A percentile compares a stretch with the other conserved stretches of the same genome.
Conservation (phyloP, 1,140 invertebrate genomes). For the Nylanderia fulva region DNA sequence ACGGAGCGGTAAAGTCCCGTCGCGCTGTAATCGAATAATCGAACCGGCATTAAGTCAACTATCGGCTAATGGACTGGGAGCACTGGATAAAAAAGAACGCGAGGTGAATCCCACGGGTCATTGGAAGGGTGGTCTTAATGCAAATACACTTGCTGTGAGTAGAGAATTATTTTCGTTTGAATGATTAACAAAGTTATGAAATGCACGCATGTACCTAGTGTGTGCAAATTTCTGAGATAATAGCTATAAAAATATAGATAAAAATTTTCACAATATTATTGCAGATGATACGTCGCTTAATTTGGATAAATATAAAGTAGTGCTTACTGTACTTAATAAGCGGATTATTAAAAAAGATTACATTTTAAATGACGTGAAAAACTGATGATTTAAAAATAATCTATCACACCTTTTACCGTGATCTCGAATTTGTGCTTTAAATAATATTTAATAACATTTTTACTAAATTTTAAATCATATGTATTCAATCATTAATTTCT, state of each 20-base stretch:
- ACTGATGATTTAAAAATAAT: neutral
- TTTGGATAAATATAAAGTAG: slow-evolving; percentile 23
- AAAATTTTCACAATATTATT: neutral
- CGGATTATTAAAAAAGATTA: slow-evolving; percentile 49
- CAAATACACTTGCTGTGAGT: slow-evolving; percentile 8
- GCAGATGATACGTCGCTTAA: slow-evolving; percentile 6
- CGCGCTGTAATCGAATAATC: slow-evolving; percentile 73
- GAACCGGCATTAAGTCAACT: slow-evolving; percentile 71
- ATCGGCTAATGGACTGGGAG: slow-evolving; percentile 72
- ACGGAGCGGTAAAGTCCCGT: slow-evolving; percentile 66
- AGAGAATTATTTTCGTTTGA: slow-evolving; percentile 36
- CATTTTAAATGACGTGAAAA: slow-evolving; percentile 34
- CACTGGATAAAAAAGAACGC: slow-evolving; percentile 64
- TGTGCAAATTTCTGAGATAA: neutral
- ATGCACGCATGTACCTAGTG: neutral
- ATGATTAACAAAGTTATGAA: slow-evolving; percentile 16
- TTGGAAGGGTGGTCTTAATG: slow-evolving; percentile 9
- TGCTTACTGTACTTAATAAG: slow-evolving; percentile 29
- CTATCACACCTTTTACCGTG: neutral
- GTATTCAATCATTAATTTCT: neutral
- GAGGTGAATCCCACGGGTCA: slow-evolving; percentile 42
- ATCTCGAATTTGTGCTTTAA: neutral
- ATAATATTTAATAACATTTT: slow-evolving; percentile 15
- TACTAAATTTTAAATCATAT: neutral
- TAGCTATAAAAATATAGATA: neutral